Conservation (phyloP, 2,797 vertebrate genomes). For the Antrozous pallidus region DNA sequence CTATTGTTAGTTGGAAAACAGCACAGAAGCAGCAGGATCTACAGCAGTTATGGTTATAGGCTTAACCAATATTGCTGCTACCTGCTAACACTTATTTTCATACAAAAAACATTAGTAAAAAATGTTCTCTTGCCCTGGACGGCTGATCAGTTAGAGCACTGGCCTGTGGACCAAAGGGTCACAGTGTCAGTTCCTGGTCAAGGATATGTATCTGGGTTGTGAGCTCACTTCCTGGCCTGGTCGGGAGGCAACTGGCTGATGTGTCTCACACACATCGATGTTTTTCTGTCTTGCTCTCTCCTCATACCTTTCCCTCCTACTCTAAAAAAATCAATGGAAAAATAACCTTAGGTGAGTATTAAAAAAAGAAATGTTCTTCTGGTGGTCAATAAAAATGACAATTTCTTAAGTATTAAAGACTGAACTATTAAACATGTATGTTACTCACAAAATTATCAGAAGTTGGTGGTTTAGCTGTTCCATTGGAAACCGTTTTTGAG, state of each 20-base stretch:
- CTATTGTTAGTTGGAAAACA: neutral
- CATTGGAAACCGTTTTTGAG: conserved; percentile 86
- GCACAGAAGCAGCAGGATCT: neutral
- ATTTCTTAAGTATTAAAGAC: neutral
- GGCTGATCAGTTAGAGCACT: too few relatives aligned
- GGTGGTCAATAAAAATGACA: neutral
- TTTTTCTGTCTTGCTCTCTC: too few relatives aligned
- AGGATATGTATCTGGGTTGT: too few relatives aligned
- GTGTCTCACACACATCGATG: too few relatives aligned
- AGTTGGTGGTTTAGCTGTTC: conserved; percentile 81
- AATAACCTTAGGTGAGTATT: too few relatives aligned
- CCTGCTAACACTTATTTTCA: neutral
- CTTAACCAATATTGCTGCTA: neutral
- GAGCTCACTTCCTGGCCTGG: too few relatives aligned
- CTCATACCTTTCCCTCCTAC: too few relatives aligned
- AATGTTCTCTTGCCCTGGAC: neutral
- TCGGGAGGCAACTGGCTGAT: too few relatives aligned
- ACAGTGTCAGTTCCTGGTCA: too few relatives aligned
- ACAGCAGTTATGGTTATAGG: too few relatives aligned
- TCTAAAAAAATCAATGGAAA: too few relatives aligned
- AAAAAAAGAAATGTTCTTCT: neutral
- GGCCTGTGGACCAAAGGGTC: too few relatives aligned
- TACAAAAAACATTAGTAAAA: neutral
- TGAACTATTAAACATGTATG: neutral
- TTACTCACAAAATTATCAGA: conserved; percentile 84